Evolutionary conservation across 1,140 invertebrate genomes (phyloP).

Genomic region (Lordiphosa mommai): DNA sequence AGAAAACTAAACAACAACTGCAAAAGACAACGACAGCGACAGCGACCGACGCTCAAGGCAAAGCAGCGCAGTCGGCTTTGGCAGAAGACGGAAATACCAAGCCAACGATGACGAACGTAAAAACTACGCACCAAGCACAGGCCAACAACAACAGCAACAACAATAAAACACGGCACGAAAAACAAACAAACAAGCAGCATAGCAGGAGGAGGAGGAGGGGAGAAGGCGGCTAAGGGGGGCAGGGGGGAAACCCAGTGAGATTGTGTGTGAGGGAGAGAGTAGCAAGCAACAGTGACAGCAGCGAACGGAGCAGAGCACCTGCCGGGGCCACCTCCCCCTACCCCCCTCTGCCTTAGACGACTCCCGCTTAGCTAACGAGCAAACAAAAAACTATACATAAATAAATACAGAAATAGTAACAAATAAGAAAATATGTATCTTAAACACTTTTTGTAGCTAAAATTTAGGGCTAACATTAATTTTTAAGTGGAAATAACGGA

Average conservation of each 20-base stretch:
- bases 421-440: constrained; percentile 8
- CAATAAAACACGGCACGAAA: constrained; percentile 74
- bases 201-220: background rate
- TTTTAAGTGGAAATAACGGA: too few species aligned
- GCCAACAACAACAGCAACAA: constrained; percentile 25
- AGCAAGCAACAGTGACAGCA: constrained; percentile 16
- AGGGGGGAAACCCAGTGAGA: background rate
- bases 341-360: too few species aligned
- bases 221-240: background rate
- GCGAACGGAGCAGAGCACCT: constrained; percentile 46
- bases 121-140: constrained; percentile 68
- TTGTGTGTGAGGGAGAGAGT: constrained; percentile 4
- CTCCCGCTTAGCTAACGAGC: constrained; percentile 54
- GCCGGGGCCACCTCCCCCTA: constrained; percentile 29
- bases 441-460: too few species aligned
- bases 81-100: constrained; percentile 76
- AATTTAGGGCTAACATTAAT: too few species aligned
- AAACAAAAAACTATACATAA: constrained; percentile 77
- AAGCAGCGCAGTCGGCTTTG: constrained; percentile 34
- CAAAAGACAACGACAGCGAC: constrained; percentile 42
- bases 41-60: constrained; percentile 52
- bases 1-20: constrained; percentile 50
- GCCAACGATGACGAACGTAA: constrained; percentile 74
- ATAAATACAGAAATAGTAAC: constrained; percentile 50
- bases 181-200: constrained; percentile 68